A percentile compares a stretch with the other conserved stretches of the same genome.
Conservation (phyloP, 2,797 vertebrate species). For the Ctenosaura bakeri region DNA sequence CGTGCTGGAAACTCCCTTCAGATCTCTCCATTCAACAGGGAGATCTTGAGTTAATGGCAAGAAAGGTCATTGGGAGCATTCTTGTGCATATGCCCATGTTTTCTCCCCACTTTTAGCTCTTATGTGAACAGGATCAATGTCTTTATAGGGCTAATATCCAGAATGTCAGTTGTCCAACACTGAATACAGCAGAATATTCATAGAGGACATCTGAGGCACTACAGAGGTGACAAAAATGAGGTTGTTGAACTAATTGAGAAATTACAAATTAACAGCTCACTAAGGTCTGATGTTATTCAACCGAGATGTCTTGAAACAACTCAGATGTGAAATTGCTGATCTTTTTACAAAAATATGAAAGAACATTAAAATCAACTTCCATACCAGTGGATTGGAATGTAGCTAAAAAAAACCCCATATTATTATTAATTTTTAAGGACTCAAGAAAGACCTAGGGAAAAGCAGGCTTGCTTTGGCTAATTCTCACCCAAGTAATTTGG, state of each 20-base stretch:
- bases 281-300: not conserved
- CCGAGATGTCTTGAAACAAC: not conserved
- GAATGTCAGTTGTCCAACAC: not conserved
- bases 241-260: not conserved
- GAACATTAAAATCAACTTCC: not conserved
- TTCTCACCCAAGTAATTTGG: not conserved
- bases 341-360: not conserved
- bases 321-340: not conserved
- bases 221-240: not conserved
- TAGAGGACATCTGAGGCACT: too few relatives aligned
- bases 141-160: not conserved
- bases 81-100: not conserved
- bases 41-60: not conserved
- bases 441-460: not conserved
- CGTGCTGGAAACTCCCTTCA: not conserved
- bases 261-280: slow-evolving; percentile 2
- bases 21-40: not conserved
- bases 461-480: not conserved
- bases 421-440: not conserved
- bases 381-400: not conserved
- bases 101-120: not conserved
- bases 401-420: not conserved
- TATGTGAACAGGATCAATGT: not conserved
- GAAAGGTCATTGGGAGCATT: not conserved
- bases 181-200: not conserved